Conservation (phyloP, 1,140 invertebrate species). For the Cotesia typhae region DNA sequence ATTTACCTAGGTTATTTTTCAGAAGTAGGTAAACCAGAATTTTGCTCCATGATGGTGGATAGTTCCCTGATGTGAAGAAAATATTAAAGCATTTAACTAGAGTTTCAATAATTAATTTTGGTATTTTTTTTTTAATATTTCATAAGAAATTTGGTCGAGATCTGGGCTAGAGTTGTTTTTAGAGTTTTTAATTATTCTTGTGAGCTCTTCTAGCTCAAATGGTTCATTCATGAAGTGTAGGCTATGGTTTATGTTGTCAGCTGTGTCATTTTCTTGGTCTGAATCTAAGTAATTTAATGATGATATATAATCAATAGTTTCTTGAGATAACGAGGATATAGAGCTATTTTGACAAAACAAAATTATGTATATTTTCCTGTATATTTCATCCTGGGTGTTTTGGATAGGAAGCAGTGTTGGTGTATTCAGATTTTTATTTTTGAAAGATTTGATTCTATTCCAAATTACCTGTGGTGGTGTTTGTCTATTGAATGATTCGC, state of each 20-base stretch:
- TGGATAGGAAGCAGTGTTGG: background rate
- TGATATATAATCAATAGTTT: too few species aligned
- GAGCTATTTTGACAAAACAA: too few species aligned
- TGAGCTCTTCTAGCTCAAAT: too few species aligned
- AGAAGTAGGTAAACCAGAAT: conserved; percentile 31
- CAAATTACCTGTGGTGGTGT: background rate
- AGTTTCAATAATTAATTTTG: background rate
- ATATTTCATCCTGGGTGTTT: background rate
- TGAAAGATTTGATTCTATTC: conserved; percentile 17
- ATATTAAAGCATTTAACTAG: background rate
- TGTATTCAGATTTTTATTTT: background rate
- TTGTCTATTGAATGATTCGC: background rate
- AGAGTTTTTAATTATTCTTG: too few species aligned
- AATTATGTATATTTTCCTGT: background rate
- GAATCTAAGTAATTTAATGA: too few species aligned
- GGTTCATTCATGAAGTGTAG: too few species aligned
- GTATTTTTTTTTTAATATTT: background rate
- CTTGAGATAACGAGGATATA: too few species aligned
- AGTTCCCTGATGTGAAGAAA: background rate
- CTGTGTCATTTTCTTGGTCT: too few species aligned
- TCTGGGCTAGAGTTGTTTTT: too few species aligned
- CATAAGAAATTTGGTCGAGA: too few species aligned
- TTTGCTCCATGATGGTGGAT: conserved; percentile 23
- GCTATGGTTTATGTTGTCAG: too few species aligned
- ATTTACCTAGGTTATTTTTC: conserved; percentile 27